Percentiles rank a stretch among this genome's conserved stretches.
Conservation (phyloP, 2,113 vertebrate species). For the Anhinga rufa region DNA sequence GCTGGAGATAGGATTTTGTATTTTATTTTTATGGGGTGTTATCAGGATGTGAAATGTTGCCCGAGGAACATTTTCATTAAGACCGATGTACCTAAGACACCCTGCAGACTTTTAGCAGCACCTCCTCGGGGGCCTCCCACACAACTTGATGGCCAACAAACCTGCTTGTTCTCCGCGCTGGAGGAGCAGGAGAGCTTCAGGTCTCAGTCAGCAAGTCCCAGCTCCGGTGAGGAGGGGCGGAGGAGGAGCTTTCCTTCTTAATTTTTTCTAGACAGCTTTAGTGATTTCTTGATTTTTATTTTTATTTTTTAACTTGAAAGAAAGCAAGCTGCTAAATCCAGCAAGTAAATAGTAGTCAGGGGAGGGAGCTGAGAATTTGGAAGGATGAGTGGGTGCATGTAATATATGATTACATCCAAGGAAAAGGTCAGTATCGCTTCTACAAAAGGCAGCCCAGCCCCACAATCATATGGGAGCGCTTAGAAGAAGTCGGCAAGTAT, state of each 20-base stretch:
- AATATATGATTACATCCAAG: accelerated
- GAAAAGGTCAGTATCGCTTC: neutral
- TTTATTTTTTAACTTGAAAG: neutral
- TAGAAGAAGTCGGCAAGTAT: neutral
- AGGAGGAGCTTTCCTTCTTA: neutral
- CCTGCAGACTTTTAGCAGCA: neutral
- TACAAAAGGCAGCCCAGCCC: neutral
- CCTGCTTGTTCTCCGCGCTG: neutral
- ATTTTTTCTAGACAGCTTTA: neutral
- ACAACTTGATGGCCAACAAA: neutral
- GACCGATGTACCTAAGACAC: neutral
- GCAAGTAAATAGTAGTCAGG: neutral
- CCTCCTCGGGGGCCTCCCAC: neutral
- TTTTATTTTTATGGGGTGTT: neutral
- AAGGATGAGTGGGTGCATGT: neutral
- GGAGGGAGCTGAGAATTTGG: neutral
- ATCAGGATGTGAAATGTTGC: neutral
- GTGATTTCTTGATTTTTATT: neutral
- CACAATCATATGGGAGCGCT: neutral
- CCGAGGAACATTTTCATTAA: neutral
- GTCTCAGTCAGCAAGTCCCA: neutral
- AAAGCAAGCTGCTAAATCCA: neutral
- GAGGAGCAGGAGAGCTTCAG: neutral
- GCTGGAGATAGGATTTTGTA: neutral
- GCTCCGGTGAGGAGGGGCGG: neutral